Base-by-base conservation (phyloP, 2,888 invertebrate genomes). In the Protophormia terraenovae region DNA sequence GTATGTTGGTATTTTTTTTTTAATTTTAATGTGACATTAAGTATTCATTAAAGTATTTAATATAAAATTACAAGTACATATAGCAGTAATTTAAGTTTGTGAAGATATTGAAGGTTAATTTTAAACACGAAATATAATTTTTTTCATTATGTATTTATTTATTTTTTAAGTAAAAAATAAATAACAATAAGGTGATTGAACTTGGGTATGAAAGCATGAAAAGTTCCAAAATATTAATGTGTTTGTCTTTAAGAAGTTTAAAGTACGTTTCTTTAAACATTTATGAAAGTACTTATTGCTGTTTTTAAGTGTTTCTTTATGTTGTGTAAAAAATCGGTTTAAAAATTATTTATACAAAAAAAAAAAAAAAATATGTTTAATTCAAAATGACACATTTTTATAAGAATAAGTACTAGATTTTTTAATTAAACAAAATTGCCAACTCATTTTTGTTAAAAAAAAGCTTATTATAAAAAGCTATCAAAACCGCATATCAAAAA, bases 41-140 rank as follows among this genome's bases (percentile, higher is more conserved):
- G 41, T 64, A 64, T 45, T 64, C 45, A 64, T 45, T 45, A 27
- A 64, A 45, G 16, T 64, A 24, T 64, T 64, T 64, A 14, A 62
- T 22, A 62, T 22, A 22, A 35, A 38, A 62, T 62, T 22, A 22
- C 38, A 19, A 7, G 14, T 60, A 3, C 1, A 35, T 10, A 38
- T 38, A 12, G 35, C 12, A 45, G 16, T 5, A 60, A 29, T 41
- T 64, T 38, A 2, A 38, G 3, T 47, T 22, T 67, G 12, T 67
- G 22, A 50, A 32, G 7, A 19, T 4, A 24, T 50, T 64, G 75
- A 64, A 75, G 75, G 75, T 64, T 50, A 27, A 50, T 38, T 64
- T 75, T n/a, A 64, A 75, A 35, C 35, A 50, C 5, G 35, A 75
- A 27, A 8, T 16, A 6, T 45, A 29, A 32, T 53, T 19, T 19